Conservation (phyloP, 2,797 vertebrate species). For the Chloroceryle inda region DNA sequence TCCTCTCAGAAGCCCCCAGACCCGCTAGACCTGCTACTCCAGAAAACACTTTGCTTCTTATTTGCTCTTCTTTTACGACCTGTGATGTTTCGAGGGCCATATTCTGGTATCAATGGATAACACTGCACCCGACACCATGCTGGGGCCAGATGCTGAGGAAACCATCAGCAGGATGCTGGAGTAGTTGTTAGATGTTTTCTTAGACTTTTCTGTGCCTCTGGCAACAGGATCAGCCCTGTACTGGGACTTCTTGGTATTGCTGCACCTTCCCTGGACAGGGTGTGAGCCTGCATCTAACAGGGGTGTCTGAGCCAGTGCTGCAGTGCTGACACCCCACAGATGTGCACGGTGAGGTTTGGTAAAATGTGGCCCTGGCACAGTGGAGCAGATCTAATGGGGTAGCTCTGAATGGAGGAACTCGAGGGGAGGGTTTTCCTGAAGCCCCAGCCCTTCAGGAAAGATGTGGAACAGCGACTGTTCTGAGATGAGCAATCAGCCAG, state of each 20-base stretch:
- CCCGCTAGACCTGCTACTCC: not conserved
- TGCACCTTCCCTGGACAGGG: not conserved
- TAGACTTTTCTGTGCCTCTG: not conserved
- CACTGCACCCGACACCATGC: not conserved
- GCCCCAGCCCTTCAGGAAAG: not conserved
- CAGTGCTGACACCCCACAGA: not conserved
- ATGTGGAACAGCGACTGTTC: not conserved
- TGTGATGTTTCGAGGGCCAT: not conserved
- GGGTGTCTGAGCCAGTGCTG: not conserved
- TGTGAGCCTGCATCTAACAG: not conserved
- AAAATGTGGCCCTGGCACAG: not conserved
- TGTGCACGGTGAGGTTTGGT: rapidly evolving
- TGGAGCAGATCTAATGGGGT: not conserved
- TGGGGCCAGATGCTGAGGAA: not conserved
- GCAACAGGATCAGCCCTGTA: not conserved
- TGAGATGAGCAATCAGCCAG: not conserved
- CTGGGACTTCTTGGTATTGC: not conserved
- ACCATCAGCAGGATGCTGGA: not conserved
- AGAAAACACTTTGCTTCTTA: not conserved
- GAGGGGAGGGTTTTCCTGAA: not conserved
- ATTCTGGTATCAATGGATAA: not conserved
- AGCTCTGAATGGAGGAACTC: not conserved
- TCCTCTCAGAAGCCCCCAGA: not conserved
- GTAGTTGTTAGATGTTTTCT: not conserved
- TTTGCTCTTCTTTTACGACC: not conserved